Conservation (phyloP, 2,797 vertebrate species). For the Labroides dimidiatus region DNA sequence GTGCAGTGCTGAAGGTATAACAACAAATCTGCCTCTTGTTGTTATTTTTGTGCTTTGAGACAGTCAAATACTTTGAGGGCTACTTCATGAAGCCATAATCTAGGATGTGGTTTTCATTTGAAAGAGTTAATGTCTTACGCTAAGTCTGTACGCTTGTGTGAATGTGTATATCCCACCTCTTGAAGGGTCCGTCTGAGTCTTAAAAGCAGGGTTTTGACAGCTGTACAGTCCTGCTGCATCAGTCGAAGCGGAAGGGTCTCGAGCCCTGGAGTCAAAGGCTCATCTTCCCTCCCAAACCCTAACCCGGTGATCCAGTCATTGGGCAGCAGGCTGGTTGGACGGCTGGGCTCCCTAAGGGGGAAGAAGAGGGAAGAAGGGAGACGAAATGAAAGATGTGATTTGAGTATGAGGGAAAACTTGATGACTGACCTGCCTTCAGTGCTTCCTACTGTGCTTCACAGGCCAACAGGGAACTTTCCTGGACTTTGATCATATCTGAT, state of each 20-base stretch:
- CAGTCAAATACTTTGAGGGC: slow-evolving; percentile 10
- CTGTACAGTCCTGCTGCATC: slow-evolving; percentile 97
- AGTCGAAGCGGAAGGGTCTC: slow-evolving; percentile 92
- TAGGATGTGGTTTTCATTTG: slow-evolving; percentile 2
- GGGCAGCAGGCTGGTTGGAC: slow-evolving; percentile 84
- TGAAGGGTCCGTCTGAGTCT: slow-evolving; percentile 95
- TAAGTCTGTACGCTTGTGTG: background rate
- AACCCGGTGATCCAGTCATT: slow-evolving; percentile 83
- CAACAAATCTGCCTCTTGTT: background rate
- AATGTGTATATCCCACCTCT: slow-evolving; percentile 87
- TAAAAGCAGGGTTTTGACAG: slow-evolving; percentile 94
- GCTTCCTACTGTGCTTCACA: slow-evolving; percentile 25
- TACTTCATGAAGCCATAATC: background rate
- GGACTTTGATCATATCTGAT: slow-evolving; percentile 20
- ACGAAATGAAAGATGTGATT: slow-evolving; percentile 46
- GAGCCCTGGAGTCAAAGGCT: slow-evolving; percentile 83
- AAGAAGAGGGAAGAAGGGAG: slow-evolving; percentile 38
- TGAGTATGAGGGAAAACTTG: slow-evolving; percentile 36
- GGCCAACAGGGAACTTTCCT: slow-evolving; percentile 26
- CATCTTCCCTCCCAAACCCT: slow-evolving; percentile 85
- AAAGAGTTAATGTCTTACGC: slow-evolving; percentile 1
- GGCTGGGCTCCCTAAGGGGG: slow-evolving; percentile 84
- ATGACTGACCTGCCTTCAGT: slow-evolving; percentile 42
- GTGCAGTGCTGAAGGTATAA: background rate
- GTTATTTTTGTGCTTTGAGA: slow-evolving; percentile 7